Percentiles rank a stretch among this genome's conserved stretches.
Conservation (phyloP, 2,888 invertebrate species). For the Glyphotaelius pellucidus region DNA sequence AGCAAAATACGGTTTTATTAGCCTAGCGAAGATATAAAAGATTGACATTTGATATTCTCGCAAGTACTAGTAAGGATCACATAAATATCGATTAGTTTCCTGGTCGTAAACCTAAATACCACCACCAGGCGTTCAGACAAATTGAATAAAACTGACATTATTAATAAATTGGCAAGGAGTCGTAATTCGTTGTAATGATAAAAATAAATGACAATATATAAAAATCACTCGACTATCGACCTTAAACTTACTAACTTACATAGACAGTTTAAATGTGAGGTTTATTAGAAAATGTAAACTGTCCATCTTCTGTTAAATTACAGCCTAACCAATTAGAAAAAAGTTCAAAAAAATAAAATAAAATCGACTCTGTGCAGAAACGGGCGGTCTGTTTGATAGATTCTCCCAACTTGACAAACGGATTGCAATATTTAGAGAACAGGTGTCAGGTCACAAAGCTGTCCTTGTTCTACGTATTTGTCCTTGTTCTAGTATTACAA, state of each 20-base stretch:
- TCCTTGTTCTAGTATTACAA: too few species aligned
- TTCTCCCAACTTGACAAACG: too few species aligned
- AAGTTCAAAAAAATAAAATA: too few species aligned
- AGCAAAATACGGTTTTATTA: not conserved
- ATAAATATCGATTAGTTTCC: not conserved
- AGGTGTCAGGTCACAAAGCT: too few species aligned
- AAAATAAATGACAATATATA: not conserved
- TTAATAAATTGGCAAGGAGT: not conserved
- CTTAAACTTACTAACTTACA: not conserved
- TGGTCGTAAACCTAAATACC: not conserved
- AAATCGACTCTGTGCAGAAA: too few species aligned
- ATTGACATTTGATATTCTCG: not conserved
- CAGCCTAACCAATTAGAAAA: not conserved
- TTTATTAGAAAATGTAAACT: not conserved
- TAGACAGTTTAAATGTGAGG: too few species aligned
- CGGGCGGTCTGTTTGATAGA: too few species aligned
- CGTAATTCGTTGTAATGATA: not conserved
- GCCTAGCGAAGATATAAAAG: not conserved
- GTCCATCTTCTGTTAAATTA: not conserved
- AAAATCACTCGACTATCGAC: not conserved
- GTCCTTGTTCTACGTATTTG: too few species aligned
- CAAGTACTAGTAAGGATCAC: not conserved
- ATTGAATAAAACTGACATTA: not conserved
- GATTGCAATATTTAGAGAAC: too few species aligned
- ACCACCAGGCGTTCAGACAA: not conserved